Evolutionary conservation across 1,140 invertebrate species (phyloP), one percentile per base, ranked within the genome.

Genomic region (Drosophila simulans): DNA sequence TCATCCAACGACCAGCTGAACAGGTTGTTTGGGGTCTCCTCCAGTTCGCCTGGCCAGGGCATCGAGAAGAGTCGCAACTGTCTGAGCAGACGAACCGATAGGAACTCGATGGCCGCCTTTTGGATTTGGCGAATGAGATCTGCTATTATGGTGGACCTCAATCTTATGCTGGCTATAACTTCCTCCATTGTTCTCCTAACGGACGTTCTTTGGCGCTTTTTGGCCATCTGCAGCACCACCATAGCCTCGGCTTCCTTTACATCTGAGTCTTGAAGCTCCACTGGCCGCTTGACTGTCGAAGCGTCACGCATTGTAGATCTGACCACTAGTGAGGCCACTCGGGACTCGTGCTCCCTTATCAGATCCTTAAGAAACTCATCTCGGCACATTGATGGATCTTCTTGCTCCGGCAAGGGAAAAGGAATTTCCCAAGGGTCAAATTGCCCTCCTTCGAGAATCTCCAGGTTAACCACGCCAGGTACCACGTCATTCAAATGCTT

Each of bases 1-100:
- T 60, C 11, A 0, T 82, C 56, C 5, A 51, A 15, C 0, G 82
- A 88, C 82, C 82, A 85, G 8, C 46, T 17, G 7, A 85, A 85
- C 1, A 85, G 39, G 3, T 52, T 43, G n/a, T 88, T 22, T 0
- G 82, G 82, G 1, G 57, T 25, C 2, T 63, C 46, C 3, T 22
- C 10, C 3, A 56, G 7, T 0, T 71, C 57, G 1, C 64, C 60
- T 2, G 82, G 63, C 74, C 74, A 82, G 13, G 56, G 51, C 3
- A 45, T 39, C 3, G 52, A 15, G 0, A 78, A 55, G 1, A 64
- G 59, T 0, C 60, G 35, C 39, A 85, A 15, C 13, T 74, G 55
- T 31, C 62, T 64, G 2, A 31, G 46, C 31, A 82, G 13, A 2
- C 78, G 45, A 3, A 75, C 59, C 7, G 42, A 40, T 0, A 88